phyloP scores from a whole-genome alignment of 2,888 invertebrate species.

The Ganaspis brasiliensis region DNA sequence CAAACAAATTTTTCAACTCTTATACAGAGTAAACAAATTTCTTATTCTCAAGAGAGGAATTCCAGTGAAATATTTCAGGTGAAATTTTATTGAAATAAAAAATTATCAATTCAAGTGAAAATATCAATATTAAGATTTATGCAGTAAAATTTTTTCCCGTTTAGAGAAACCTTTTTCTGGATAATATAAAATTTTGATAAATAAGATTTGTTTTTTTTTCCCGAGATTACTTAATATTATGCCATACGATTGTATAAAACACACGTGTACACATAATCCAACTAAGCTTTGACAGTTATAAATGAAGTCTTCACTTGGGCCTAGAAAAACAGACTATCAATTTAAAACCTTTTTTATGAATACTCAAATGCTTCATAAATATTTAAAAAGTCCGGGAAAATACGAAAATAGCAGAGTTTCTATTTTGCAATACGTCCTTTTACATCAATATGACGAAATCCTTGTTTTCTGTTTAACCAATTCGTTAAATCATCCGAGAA shows the following conservation, averaged over 20 bases:
- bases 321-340: conserved; percentile 21
- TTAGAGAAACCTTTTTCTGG: background rate
- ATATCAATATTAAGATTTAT: background rate
- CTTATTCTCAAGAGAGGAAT: no score
- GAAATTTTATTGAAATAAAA: no score
- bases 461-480: background rate
- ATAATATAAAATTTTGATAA: conserved; percentile 9
- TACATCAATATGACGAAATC: background rate
- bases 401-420: background rate
- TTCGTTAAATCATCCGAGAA: no score
- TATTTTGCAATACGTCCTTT: background rate
- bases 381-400: conserved; percentile 11
- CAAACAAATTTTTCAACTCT: no score
- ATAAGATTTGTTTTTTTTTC: background rate
- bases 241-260: conserved; percentile 2
- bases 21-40: no score
- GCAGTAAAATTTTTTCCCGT: no score
- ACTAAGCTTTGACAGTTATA: conserved; percentile 33
- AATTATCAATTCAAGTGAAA: no score
- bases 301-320: conserved; percentile 22
- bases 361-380: conserved; percentile 4
- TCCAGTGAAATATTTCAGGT: no score
- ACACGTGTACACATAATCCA: conserved; percentile 37
- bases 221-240: conserved; percentile 32
- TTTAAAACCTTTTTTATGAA: conserved; percentile 14